These are phyloP conservation scores for Lytechinus variegatus DNA, from an alignment of 35 echinoderm and acorn worm genomes.

Conservation along the genomic window DNA sequence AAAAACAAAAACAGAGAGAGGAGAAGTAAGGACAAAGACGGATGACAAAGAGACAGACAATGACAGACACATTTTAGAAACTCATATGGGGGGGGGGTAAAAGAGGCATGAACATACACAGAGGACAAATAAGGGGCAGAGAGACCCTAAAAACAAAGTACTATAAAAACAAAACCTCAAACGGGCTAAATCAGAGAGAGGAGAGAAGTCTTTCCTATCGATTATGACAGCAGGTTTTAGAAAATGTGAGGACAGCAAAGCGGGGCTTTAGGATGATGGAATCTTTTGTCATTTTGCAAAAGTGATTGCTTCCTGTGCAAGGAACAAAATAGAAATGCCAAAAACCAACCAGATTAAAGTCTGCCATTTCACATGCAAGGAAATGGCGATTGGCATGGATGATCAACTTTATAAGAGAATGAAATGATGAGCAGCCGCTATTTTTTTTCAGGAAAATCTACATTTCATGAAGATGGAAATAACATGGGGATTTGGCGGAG, in stretches of 20 bases:
- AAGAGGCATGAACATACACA: too few species aligned
- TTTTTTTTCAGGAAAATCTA: not conserved
- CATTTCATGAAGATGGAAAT: not conserved
- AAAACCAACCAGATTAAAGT: not conserved
- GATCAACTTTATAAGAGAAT: not conserved
- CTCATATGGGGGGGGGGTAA: too few species aligned
- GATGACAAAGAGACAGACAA: not conserved
- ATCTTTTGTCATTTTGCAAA: slow-evolving; percentile 14
- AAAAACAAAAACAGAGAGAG: too few species aligned
- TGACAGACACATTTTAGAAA: too few species aligned
- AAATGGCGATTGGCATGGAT: not conserved
- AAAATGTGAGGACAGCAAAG: not conserved
- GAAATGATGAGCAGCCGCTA: not conserved
- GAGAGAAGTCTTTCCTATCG: too few species aligned
- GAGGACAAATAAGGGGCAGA: too few species aligned
- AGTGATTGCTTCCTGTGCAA: not conserved
- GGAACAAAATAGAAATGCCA: not conserved
- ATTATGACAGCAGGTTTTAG: not conserved
- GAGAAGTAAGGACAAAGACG: too few species aligned
- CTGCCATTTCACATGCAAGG: not conserved
- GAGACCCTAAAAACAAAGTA: too few species aligned
- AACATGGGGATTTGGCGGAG: not conserved
- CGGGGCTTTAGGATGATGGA: not conserved
- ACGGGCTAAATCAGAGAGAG: not conserved
- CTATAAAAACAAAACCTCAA: too few species aligned